These are phyloP conservation scores for Micromussa lordhowensis DNA, from an alignment of 92 coral and sea anemone species.

Conservation along the genomic window DNA sequence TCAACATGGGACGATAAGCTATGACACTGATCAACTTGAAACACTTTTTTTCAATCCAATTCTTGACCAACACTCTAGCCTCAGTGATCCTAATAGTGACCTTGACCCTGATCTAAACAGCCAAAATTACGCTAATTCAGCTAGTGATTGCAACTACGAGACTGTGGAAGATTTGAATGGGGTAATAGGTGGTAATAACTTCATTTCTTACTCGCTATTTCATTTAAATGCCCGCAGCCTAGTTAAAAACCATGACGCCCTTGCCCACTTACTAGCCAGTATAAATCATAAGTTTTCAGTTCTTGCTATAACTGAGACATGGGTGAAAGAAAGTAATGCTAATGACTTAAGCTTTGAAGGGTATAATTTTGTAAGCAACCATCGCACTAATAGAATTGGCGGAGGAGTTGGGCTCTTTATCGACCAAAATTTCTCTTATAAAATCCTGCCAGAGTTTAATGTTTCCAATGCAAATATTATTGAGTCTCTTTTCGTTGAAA, in stretches of 20 bases:
- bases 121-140: conserved; percentile 14
- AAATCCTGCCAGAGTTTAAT: neutral
- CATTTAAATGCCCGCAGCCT: conserved; percentile 7
- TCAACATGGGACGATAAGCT: conserved; percentile 14
- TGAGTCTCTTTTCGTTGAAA: neutral
- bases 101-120: neutral
- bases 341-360: conserved; percentile 22
- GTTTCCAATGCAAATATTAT: neutral
- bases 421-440: neutral
- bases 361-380: neutral
- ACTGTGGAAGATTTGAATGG: conserved; percentile 21
- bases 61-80: conserved; percentile 14
- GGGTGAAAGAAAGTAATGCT: conserved; percentile 24
- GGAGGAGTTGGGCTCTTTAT: neutral
- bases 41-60: too few species aligned
- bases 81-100: conserved; percentile 9
- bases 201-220: conserved; percentile 5
- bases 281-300: conserved; percentile 12
- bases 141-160: conserved; percentile 6
- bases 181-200: conserved; percentile 19
- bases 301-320: conserved; percentile 18
- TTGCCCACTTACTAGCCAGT: neutral
- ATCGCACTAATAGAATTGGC: conserved; percentile 7
- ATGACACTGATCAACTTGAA: too few species aligned
- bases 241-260: neutral